Conservation (phyloP, 2,888 invertebrate genomes). For the Drosophila affinis region DNA sequence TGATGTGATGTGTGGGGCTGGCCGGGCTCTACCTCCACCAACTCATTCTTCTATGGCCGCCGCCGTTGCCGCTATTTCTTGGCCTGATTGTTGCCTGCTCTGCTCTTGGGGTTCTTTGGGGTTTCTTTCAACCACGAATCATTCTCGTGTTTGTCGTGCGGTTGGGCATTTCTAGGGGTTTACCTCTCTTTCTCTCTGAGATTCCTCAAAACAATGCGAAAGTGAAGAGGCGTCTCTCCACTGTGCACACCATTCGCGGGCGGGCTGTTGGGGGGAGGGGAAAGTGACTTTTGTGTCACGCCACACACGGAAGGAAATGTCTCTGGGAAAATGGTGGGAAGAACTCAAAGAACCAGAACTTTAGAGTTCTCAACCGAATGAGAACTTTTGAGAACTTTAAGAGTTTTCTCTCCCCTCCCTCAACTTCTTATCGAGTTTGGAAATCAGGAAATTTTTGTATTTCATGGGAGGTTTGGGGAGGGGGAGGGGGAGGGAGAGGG, state of each 20-base stretch:
- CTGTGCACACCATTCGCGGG: constrained; percentile 20
- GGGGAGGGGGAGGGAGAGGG: too few species aligned
- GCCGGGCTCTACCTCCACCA: constrained; percentile 4
- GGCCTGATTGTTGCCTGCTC: constrained; percentile 46
- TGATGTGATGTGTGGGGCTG: constrained; percentile 6
- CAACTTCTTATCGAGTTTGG: constrained; percentile 29
- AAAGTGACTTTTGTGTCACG: constrained; percentile 4
- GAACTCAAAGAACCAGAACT: not conserved
- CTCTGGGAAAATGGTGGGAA: constrained; percentile 27
- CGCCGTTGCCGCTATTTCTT: constrained; percentile 50
- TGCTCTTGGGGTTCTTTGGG: constrained; percentile 18
- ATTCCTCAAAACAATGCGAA: constrained; percentile 37
- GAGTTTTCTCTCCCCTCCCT: constrained; percentile 18
- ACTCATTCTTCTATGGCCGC: constrained; percentile 17
- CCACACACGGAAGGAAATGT: constrained; percentile 3
- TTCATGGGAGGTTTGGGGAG: not conserved
- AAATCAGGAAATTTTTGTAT: constrained; percentile 38
- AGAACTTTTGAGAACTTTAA: constrained; percentile 1
- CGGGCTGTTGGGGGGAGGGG: not conserved
- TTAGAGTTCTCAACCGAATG: too few species aligned
- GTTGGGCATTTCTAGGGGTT: constrained; percentile 69
- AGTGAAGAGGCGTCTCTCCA: constrained; percentile 41
- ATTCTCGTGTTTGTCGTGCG: constrained; percentile 48
- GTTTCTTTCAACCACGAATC: constrained; percentile 41
- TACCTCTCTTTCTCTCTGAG: constrained; percentile 11